phyloP scores from a whole-genome alignment of 2,113 vertebrate species.

The Antennarius striatus region DNA sequence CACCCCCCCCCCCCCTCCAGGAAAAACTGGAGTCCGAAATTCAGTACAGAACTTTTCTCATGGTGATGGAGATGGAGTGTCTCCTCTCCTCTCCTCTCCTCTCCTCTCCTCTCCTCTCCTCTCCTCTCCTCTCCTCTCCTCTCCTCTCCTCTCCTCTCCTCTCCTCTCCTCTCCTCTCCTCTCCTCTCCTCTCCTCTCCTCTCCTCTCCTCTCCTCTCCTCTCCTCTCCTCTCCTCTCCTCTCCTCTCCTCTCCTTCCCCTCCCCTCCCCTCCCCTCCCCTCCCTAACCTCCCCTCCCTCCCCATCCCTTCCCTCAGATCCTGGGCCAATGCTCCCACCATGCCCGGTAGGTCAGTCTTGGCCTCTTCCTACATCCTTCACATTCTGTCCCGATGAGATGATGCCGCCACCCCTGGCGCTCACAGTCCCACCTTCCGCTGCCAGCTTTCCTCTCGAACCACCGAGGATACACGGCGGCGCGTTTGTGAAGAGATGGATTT shows the following conservation, averaged over 20 bases:
- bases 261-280: constrained; percentile 25
- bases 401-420: constrained; percentile 62
- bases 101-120: background rate
- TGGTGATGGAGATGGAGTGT: constrained; percentile 25
- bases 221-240: too few species aligned
- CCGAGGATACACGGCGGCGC: constrained; percentile 45
- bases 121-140: background rate
- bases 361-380: constrained; percentile 54
- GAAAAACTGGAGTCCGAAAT: constrained; percentile 53
- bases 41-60: constrained; percentile 29
- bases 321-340: constrained; percentile 69
- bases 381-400: constrained; percentile 54
- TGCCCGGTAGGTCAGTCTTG: constrained; percentile 69
- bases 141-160: background rate
- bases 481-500: constrained; percentile 58
- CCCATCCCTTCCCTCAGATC: constrained; percentile 70
- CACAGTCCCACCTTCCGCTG: constrained; percentile 29
- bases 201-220: background rate
- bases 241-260: too few species aligned
- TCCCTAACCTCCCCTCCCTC: constrained; percentile 33
- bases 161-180: background rate
- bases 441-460: constrained; percentile 62
- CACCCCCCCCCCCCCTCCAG: constrained; percentile 63
- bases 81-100: background rate
- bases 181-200: constrained; percentile 6